Percentiles rank a stretch among this genome's conserved stretches.
Evolutionary conservation across 2,797 vertebrate species (phyloP).

Genomic region (Rallus crepitans): DNA sequence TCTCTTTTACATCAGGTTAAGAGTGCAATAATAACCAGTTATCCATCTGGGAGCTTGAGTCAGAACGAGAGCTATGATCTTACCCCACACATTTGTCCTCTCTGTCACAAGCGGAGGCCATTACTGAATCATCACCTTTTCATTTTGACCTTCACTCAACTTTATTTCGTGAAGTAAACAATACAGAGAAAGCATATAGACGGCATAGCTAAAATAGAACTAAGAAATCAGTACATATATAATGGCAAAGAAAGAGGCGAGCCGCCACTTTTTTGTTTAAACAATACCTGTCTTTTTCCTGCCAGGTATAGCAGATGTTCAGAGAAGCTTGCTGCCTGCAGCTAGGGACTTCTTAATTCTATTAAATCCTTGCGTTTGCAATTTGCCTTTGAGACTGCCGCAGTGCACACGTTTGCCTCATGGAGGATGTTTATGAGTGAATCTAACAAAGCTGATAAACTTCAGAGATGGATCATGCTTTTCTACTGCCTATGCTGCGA

Average conservation of each 20-base stretch:
- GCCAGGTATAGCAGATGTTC: background rate
- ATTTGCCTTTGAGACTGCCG: background rate
- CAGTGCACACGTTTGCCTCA: background rate
- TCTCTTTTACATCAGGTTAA: background rate
- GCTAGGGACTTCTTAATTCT: background rate
- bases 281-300: background rate
- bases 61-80: background rate
- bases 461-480: background rate
- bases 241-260: background rate
- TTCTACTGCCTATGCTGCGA: background rate
- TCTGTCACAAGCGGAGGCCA: background rate
- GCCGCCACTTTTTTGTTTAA: background rate
- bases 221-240: background rate
- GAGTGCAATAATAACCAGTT: background rate
- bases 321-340: background rate
- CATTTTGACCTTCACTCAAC: background rate
- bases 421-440: background rate
- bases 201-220: background rate
- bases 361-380: background rate
- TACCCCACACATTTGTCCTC: background rate
- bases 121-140: background rate
- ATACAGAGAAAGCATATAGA: background rate
- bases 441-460: background rate
- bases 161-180: background rate
- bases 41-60: background rate